A percentile compares a stretch with the other conserved stretches of the same genome.
These are phyloP conservation scores for Stylophora pistillata DNA, from an alignment of 64 coral and sea anemone species.

Conservation along the genomic window DNA sequence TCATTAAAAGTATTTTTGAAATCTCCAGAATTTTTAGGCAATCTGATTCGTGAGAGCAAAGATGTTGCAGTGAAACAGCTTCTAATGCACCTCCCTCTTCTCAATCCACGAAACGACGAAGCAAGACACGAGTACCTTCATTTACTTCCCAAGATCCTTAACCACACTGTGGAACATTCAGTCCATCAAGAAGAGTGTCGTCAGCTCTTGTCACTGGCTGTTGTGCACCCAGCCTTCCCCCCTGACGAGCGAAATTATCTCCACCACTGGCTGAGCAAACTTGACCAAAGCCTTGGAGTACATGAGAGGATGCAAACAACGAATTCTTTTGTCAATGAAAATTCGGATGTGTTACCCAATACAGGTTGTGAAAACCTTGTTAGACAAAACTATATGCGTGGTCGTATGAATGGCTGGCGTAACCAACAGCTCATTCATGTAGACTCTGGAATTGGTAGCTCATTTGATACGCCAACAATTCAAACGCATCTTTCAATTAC, in stretches of 20 bases:
- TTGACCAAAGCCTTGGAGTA: constrained; percentile 78
- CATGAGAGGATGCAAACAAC: constrained; percentile 70
- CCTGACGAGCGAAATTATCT: constrained; percentile 82
- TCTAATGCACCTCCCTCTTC: constrained; percentile 82
- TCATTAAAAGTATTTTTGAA: neutral
- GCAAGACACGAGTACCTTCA: constrained; percentile 92
- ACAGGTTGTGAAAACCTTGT: constrained; percentile 83
- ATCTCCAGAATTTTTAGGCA: constrained; percentile 76
- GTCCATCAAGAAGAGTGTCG: constrained; percentile 95
- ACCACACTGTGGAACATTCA: constrained; percentile 75
- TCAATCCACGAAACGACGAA: constrained; percentile 86
- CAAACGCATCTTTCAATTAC: constrained; percentile 34
- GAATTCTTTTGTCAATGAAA: constrained; percentile 53
- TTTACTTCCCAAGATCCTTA: constrained; percentile 80
- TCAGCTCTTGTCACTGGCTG: constrained; percentile 90
- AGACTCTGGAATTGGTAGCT: constrained; percentile 85
- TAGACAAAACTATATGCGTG: constrained; percentile 69
- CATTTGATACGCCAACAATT: constrained; percentile 59
- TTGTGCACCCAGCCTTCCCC: constrained; percentile 98
- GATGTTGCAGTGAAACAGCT: constrained; percentile 83
- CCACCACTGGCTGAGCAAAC: constrained; percentile 83
- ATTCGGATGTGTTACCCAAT: constrained; percentile 63
- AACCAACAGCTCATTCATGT: constrained; percentile 84
- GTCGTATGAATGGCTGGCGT: constrained; percentile 74
- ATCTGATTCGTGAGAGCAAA: constrained; percentile 75